Base-by-base conservation (phyloP, 2,797 vertebrate genomes). In the Lemur catta region DNA sequence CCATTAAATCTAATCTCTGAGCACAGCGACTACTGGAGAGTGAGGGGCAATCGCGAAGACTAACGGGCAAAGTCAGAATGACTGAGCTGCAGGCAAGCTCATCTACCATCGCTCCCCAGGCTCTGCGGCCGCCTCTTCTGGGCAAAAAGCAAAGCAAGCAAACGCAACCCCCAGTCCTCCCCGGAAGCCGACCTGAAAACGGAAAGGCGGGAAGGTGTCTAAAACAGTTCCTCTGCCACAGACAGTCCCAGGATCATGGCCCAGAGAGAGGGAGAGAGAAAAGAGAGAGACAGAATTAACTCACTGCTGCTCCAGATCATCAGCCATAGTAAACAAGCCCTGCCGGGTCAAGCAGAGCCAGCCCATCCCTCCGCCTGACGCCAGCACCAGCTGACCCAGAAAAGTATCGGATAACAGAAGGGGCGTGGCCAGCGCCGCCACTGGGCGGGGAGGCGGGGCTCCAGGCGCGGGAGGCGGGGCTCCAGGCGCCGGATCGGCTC, bases 231-330 rank as follows among this genome's bases (percentile, higher is more conserved):
- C 88, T 93, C 96, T 46, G 95, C 46, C 95, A 91, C 91, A 91
- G 93, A 97, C 75, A 92, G 94, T 94, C 87, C 95, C 96, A 26
- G 96, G 96, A 78, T 85, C 69, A 33, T 15, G 93, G 94, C 89
- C 96, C 88, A 84, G 88, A 84, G 57, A 95, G 63, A 94, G n/a
- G 94, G 74, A 96, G 46, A 97, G 74, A 96, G 50, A 97, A 94
- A 43, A 95, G 69, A 97, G 87, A 96, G 74, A 84, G 92, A 87
- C 96, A 33, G 95, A 94, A 89, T 95, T 78, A 89, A 98, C 98
- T 98, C 97, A 98, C 98, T 97, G 95, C 90, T 97, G 97, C 97
- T 98, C 97, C 97, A 98, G 96, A 91, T 98, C 98, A 97, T 98
- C 98, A 95, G 96, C 97, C 97, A 97, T 98, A 85, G 87, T 97